Evolutionary conservation across 2,113 vertebrate genomes (phyloP).

Genomic region (Pollimyrus isidori): DNA sequence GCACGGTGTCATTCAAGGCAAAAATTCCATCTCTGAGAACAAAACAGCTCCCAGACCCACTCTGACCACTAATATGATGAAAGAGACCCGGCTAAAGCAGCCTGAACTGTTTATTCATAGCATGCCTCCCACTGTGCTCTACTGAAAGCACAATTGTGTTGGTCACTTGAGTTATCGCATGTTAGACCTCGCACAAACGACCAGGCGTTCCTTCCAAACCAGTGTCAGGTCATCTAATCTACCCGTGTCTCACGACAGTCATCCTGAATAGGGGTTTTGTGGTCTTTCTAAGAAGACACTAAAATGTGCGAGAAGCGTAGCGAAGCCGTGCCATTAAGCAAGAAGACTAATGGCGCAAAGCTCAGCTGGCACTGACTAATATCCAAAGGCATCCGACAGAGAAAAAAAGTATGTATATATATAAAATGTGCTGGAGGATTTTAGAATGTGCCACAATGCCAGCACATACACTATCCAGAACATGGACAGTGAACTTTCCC

Average conservation of each 20-base stretch:
- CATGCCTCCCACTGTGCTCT: neutral
- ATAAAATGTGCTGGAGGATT: neutral
- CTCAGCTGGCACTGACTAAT: neutral
- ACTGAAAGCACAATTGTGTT: neutral
- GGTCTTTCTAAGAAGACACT: neutral
- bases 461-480: neutral
- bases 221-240: neutral
- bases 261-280: neutral
- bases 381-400: neutral
- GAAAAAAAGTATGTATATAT: neutral
- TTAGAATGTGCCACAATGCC: neutral
- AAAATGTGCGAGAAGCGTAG: neutral
- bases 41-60: neutral
- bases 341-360: neutral
- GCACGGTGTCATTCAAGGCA: neutral
- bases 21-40: neutral
- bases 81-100: neutral
- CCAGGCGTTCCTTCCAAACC: neutral
- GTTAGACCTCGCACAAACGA: neutral
- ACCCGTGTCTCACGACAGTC: neutral
- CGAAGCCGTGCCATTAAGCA: neutral
- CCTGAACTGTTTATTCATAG: neutral
- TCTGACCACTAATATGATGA: neutral
- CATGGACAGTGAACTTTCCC: neutral
- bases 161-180: neutral